Evolutionary conservation across 2,888 invertebrate species (phyloP).

Genomic region (Amiota minor): DNA sequence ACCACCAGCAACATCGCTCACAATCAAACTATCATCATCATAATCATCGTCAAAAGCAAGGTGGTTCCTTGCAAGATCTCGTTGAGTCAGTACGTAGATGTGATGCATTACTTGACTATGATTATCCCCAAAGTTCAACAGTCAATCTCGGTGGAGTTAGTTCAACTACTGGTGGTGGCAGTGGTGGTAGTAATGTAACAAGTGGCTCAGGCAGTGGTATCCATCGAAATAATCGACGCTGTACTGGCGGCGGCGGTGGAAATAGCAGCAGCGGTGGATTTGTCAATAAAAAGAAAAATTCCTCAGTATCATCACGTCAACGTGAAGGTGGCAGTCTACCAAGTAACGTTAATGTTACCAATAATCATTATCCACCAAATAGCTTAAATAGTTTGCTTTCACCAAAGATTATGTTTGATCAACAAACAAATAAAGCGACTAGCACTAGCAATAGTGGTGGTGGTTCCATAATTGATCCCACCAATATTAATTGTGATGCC

Average conservation of each 20-base stretch:
- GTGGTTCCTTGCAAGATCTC: constrained; percentile 78
- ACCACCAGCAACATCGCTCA: constrained; percentile 20
- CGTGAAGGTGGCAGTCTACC: constrained; percentile 80
- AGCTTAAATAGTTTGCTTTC: constrained; percentile 39
- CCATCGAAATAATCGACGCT: background rate
- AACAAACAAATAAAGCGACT: constrained; percentile 1
- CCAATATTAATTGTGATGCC: constrained; percentile 17
- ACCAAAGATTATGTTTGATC: constrained; percentile 16
- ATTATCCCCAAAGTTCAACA: constrained; percentile 59
- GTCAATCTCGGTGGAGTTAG: background rate
- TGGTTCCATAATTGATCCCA: constrained; percentile 52
- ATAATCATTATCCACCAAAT: constrained; percentile 27
- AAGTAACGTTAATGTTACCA: constrained; percentile 76
- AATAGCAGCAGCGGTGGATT: constrained; percentile 29
- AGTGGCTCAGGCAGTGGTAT: constrained; percentile 37
- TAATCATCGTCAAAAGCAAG: constrained; percentile 74
- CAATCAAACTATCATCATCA: constrained; percentile 38
- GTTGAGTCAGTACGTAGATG: constrained; percentile 74
- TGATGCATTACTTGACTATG: constrained; percentile 70
- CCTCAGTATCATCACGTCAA: constrained; percentile 74
- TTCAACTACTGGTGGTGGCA: background rate
- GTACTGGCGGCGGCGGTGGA: background rate
- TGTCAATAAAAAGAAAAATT: constrained; percentile 65
- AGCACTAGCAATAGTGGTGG: background rate
- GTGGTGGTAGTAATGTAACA: background rate